phyloP scores from a whole-genome alignment of 2,113 vertebrate species.

The Saccopteryx leptura region DNA sequence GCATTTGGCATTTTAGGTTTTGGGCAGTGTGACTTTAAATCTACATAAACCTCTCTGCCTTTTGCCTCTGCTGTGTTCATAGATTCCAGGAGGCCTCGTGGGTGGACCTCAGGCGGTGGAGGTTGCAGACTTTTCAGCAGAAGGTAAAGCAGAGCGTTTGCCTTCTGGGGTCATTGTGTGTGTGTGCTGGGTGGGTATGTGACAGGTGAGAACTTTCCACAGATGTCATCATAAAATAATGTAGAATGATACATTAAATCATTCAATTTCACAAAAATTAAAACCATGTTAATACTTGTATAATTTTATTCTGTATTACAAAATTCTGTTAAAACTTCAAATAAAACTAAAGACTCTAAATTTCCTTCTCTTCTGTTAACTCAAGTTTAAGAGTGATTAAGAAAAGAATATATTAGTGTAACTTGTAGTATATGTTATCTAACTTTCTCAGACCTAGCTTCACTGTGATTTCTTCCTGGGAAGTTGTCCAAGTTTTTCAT shows the following conservation, averaged over 20 bases:
- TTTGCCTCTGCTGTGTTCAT: slow-evolving; percentile 83
- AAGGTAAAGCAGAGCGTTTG: slow-evolving; percentile 81
- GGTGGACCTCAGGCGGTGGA: slow-evolving; percentile 75
- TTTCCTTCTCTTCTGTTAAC: slow-evolving; percentile 55
- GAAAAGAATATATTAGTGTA: slow-evolving; percentile 47
- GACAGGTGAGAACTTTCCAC: slow-evolving; percentile 52
- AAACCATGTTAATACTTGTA: neutral
- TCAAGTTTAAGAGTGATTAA: slow-evolving; percentile 39
- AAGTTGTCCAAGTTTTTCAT: slow-evolving; percentile 76
- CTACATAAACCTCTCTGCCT: slow-evolving; percentile 79
- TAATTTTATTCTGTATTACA: slow-evolving; percentile 65
- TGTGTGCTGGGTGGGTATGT: slow-evolving; percentile 72
- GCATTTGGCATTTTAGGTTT: slow-evolving; percentile 80
- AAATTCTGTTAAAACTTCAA: slow-evolving; percentile 17
- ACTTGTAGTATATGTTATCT: neutral
- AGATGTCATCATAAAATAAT: slow-evolving; percentile 55
- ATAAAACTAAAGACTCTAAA: neutral
- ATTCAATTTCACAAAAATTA: slow-evolving; percentile 39
- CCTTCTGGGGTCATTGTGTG: slow-evolving; percentile 80
- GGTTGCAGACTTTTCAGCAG: slow-evolving; percentile 82
- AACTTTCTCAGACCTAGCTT: slow-evolving; percentile 63
- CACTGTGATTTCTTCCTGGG: slow-evolving; percentile 60
- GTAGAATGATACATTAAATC: slow-evolving; percentile 2
- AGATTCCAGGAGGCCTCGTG: slow-evolving; percentile 79
- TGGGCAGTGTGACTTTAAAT: slow-evolving; percentile 80